A percentile compares a stretch with the other conserved stretches of the same genome.
Evolutionary conservation across 2,113 vertebrate species (phyloP).

Genomic region (Crotalus tigris): DNA sequence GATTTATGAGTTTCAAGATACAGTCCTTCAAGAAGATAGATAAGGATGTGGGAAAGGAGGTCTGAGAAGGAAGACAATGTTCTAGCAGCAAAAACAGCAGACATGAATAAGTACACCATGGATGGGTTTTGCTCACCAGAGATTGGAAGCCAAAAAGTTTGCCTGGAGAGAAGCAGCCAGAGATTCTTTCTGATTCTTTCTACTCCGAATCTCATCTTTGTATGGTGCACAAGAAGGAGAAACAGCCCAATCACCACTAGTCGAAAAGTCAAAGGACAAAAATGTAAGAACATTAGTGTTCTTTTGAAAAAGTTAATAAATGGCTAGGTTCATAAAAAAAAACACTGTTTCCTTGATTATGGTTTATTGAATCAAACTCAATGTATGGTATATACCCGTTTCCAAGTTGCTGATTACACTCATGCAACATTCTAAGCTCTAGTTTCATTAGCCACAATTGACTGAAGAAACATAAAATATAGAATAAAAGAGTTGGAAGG

Average conservation of each 20-base stretch:
- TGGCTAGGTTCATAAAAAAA: not conserved
- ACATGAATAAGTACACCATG: not conserved
- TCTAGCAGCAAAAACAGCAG: not conserved
- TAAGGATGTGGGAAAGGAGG: not conserved
- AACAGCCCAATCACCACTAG: not conserved
- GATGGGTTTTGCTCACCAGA: not conserved
- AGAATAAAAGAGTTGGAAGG: not conserved
- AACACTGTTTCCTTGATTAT: not conserved
- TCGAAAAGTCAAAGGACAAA: not conserved
- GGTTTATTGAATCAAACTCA: not conserved
- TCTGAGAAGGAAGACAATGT: not conserved
- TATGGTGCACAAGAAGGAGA: not conserved
- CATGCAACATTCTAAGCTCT: not conserved
- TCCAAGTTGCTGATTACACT: not conserved
- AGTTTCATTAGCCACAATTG: not conserved
- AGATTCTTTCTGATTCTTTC: not conserved
- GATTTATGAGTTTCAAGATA: not conserved
- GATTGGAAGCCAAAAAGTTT: not conserved
- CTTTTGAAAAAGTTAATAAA: not conserved
- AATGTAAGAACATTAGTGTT: not conserved
- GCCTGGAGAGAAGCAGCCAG: not conserved
- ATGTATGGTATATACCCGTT: not conserved
- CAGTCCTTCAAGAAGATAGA: not conserved
- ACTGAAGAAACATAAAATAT: not conserved
- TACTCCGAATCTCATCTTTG: not conserved